Evolutionary conservation across 1,140 invertebrate species (phyloP), one percentile per base, ranked within the genome.

Genomic region (Aphaenogaster ashmeadi): DNA sequence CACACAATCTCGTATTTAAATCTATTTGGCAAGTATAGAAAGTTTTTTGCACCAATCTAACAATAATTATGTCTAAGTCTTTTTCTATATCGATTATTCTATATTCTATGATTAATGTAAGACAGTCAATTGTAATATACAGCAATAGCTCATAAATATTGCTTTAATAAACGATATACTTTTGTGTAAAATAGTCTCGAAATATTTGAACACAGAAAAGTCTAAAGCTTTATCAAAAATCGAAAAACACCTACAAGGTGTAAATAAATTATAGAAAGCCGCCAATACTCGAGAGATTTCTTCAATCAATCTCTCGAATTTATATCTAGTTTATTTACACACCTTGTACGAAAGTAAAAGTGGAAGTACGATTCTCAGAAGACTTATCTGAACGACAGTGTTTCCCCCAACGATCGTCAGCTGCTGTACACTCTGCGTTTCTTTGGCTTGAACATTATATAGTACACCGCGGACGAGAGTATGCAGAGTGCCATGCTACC

Each of bases 401-500:
- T 66, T 13, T 60, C 58, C 18, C 69, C 75, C 33, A 83, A 41
- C 18, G 58, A 75, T 77, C 67, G 86, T 93, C 92, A 93, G 89
- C 94, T 94, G 6, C 92, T 93, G 72, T 95, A 95, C 52, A 95
- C 86, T 71, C 92, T 93, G 50, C 90, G 90, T 89, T 94, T 95
- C 90, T 94, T 94, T 90, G 95, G 95, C 89, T 95, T 95, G 18
- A 95, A 80, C 54, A 95, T 81, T 21, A 91, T 90, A 69, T 93
- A 90, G 88, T 96, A 95, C 58, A 95, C 81, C 44, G 78, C 89
- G 44, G 94, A 93, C 8, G 93, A 94, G 15, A 94, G 87, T 64
- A 96, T 64, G 72, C 95, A 95, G 11, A 95, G 60, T 62, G 79
- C 87, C 93, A 94, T 95, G 54, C 93, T 93, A 7, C 90, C 86